Base-by-base conservation (phyloP, 2,113 vertebrate species). In the Cranoglanis bouderius region DNA sequence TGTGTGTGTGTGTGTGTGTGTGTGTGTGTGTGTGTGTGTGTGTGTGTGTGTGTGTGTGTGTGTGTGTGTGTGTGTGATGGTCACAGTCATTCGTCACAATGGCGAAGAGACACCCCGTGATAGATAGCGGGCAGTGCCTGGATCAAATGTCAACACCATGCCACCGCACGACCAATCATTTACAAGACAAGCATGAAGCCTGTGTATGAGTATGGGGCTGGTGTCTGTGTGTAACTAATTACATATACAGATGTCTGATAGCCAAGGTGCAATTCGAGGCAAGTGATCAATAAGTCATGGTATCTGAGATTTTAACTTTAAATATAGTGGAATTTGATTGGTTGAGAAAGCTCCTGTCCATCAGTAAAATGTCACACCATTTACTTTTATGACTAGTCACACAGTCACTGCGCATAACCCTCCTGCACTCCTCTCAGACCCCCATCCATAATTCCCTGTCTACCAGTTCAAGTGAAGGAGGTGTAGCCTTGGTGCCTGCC, bases 81-180 rank as follows among this genome's bases (percentile, higher is more conserved):
- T 65, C 21, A 87, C 40, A 65, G 89, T 82, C 57, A 87, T 87
- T 78, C 59, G 82, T 90, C 74, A 84, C 81, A 43, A 46, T 65
- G 29, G 72, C 53, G 46, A 87, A 90, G 46, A 70, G 86, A 86
- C 46, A 92, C 70, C 29, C 89, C 51, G 74, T 89, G 89, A 89
- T 92, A 91, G 92, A 92, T 91, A 88, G 92, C 88, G 77, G 83
- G 91, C 89, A 92, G 90, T 89, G 91, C 90, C 92, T 92, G 93
- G 82, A 65, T 89, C 89, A 92, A 94, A 91, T 93, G 92, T 93
- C 94, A 95, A 92, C 88, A 85, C 86, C 61, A 88, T 88, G 91
- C 92, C 87, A 91, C 93, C 92, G 93, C 94, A 92, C 91, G 89
- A 90, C 90, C 90, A 92, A 93, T 92, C 92, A 93, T 91, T 94